Evolutionary conservation across 2,797 vertebrate genomes (phyloP).

Genomic region (Acipenser oxyrinchus): DNA sequence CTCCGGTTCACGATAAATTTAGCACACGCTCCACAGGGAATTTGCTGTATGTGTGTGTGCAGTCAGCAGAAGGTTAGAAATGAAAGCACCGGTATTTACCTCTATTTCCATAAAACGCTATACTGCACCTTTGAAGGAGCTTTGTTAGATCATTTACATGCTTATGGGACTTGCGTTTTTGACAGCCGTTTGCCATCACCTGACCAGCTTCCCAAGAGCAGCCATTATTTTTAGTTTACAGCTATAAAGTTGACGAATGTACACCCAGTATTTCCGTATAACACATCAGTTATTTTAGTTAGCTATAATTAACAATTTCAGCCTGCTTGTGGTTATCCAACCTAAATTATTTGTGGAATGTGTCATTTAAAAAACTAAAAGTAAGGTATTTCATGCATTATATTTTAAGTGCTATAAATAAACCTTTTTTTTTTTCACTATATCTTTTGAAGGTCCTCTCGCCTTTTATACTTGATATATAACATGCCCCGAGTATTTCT

Average conservation of each 20-base stretch:
- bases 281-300: too few relatives aligned
- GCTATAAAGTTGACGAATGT: not conserved
- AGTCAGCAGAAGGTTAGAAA: slow-evolving; percentile 1
- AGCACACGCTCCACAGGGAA: not conserved
- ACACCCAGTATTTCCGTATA: too few relatives aligned
- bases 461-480: too few relatives aligned
- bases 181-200: slow-evolving; percentile 72
- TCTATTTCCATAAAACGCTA: not conserved
- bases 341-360: too few relatives aligned
- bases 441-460: too few relatives aligned
- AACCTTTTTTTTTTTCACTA: too few relatives aligned
- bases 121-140: slow-evolving; percentile 35
- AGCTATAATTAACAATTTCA: too few relatives aligned
- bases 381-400: too few relatives aligned
- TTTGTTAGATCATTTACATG: slow-evolving; percentile 40
- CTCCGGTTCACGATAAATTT: not conserved
- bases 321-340: too few relatives aligned
- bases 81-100: not conserved
- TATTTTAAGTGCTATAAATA: too few relatives aligned
- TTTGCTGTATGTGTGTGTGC: not conserved
- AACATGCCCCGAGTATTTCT: too few relatives aligned
- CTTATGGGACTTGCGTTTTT: slow-evolving; percentile 52
- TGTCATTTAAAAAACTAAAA: too few relatives aligned
- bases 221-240: slow-evolving; percentile 34
- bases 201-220: slow-evolving; percentile 62